phyloP scores from a whole-genome alignment of 2,888 invertebrate species.

The Hydroisotoma schaefferi region DNA sequence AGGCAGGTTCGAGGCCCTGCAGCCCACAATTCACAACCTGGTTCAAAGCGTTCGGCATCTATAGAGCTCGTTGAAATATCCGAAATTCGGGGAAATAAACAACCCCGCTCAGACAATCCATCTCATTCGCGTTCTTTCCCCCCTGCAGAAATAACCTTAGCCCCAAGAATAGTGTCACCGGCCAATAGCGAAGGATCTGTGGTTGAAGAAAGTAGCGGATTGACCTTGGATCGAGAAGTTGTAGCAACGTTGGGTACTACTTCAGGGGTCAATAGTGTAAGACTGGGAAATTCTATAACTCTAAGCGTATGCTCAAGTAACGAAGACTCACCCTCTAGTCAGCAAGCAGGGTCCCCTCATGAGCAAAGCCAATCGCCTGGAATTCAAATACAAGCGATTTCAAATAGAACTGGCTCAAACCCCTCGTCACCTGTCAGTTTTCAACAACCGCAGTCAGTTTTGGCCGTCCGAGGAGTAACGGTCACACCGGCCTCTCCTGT shows the following conservation, averaged over 20 bases:
- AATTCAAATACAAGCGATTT: no score
- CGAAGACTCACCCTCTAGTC: neutral
- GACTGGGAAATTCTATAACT: constrained; percentile 38
- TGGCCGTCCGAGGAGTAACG: constrained; percentile 44
- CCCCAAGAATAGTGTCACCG: neutral
- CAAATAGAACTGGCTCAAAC: no score
- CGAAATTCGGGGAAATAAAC: neutral
- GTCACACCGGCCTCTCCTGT: constrained; percentile 43
- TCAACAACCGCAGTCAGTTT: constrained; percentile 18
- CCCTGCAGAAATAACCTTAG: constrained; percentile 11
- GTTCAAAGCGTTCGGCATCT: neutral
- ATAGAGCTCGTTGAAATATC: constrained; percentile 12
- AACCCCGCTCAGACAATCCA: constrained; percentile 16
- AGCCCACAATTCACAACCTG: neutral
- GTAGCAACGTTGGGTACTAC: constrained; percentile 22
- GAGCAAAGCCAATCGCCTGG: no score
- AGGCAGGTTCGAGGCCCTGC: neutral
- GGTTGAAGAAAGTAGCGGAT: neutral
- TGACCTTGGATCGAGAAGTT: constrained; percentile 19
- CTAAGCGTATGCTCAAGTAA: constrained; percentile 35
- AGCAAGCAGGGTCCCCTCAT: no score
- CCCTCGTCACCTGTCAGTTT: constrained; percentile 13
- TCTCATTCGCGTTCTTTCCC: neutral
- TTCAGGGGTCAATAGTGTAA: constrained; percentile 14
- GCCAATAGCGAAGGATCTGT: neutral